A percentile compares a stretch with the other conserved stretches of the same genome.
Evolutionary conservation across 2,797 vertebrate species (phyloP).

Genomic region (Cynodonichthys magdalenae): DNA sequence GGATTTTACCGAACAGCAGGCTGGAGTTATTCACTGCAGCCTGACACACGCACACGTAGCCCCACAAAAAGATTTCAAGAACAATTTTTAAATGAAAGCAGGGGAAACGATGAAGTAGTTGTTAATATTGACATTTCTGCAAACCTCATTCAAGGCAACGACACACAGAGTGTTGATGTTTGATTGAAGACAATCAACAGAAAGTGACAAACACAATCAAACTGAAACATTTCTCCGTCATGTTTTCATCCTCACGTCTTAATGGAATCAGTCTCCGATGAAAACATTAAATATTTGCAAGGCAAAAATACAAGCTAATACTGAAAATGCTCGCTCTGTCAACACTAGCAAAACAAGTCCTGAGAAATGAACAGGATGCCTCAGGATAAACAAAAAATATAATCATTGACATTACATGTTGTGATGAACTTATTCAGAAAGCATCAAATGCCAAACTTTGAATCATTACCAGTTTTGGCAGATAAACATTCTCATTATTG

Average conservation of each 20-base stretch:
- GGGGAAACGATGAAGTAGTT: slow-evolving; percentile 10
- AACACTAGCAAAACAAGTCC: slow-evolving; percentile 26
- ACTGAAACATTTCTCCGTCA: not conserved
- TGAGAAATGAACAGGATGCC: slow-evolving; percentile 19
- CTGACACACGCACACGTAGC: slow-evolving; percentile 22
- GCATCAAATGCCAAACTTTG: slow-evolving; percentile 39
- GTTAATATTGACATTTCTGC: slow-evolving; percentile 28
- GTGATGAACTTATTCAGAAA: slow-evolving; percentile 42
- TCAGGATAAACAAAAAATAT: slow-evolving; percentile 53
- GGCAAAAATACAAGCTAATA: slow-evolving; percentile 38
- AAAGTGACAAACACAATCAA: slow-evolving; percentile 24
- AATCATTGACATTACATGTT: slow-evolving; percentile 32
- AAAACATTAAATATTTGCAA: slow-evolving; percentile 40
- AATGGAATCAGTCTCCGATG: slow-evolving; percentile 33
- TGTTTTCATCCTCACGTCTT: slow-evolving; percentile 35
- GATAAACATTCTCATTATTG: slow-evolving; percentile 47
- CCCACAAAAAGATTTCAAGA: slow-evolving; percentile 18
- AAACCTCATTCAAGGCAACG: slow-evolving; percentile 16
- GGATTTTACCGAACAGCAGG: slow-evolving; percentile 61
- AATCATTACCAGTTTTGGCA: slow-evolving; percentile 63
- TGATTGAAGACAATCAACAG: slow-evolving; percentile 33
- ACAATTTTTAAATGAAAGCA: slow-evolving; percentile 1
- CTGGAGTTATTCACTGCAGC: slow-evolving; percentile 21
- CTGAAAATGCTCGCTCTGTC: slow-evolving; percentile 47
- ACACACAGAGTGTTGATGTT: slow-evolving; percentile 9